Conservation (phyloP, 1,140 invertebrate species). For the Ruditapes philippinarum region DNA sequence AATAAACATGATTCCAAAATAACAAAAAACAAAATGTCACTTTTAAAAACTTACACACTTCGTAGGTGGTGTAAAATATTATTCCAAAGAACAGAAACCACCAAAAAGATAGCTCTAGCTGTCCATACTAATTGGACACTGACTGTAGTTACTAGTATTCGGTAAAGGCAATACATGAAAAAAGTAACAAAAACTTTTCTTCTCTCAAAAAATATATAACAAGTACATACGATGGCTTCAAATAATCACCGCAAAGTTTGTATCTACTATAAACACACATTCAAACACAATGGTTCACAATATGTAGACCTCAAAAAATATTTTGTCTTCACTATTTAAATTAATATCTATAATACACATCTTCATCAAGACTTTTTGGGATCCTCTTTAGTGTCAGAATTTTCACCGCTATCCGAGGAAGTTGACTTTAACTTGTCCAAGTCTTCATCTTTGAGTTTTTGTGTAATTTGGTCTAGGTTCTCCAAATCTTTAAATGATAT, state of each 20-base stretch:
- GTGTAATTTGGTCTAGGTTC: slow-evolving; percentile 88
- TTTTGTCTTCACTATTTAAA: background rate
- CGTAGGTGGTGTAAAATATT: too few species aligned
- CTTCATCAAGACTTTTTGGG: background rate
- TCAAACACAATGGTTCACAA: background rate
- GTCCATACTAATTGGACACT: too few species aligned
- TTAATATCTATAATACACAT: background rate
- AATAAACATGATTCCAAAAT: too few species aligned
- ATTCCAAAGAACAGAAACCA: too few species aligned
- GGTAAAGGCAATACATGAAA: too few species aligned
- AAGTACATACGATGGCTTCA: too few species aligned
- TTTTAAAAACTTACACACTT: too few species aligned
- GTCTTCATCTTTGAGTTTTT: slow-evolving; percentile 59
- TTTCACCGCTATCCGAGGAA: background rate
- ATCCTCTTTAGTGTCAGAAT: background rate
- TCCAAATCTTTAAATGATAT: slow-evolving; percentile 95
- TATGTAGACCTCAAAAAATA: background rate
- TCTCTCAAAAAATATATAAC: too few species aligned
- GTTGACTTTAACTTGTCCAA: background rate
- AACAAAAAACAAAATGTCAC: too few species aligned
- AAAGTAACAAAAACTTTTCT: too few species aligned
- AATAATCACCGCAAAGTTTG: background rate
- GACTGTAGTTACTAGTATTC: too few species aligned
- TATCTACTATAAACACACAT: background rate
- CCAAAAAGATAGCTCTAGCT: too few species aligned